These are phyloP conservation scores for Musca vetustissima DNA, from an alignment of 1,140 invertebrate species.

Conservation along the genomic window DNA sequence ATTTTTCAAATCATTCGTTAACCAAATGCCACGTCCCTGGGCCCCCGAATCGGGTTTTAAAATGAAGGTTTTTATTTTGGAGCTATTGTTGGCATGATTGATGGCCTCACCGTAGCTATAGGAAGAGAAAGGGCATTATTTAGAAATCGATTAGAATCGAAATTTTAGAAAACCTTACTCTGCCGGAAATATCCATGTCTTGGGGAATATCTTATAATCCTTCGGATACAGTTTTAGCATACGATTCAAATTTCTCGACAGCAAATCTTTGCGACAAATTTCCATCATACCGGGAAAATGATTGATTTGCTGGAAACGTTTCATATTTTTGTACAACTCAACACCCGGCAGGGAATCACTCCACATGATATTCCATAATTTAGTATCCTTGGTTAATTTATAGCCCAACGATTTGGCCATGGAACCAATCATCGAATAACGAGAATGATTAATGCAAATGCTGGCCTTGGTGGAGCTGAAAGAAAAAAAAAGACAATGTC, in stretches of 20 bases:
- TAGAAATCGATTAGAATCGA: too few species aligned
- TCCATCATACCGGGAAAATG: conserved; percentile 92
- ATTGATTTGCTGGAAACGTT: conserved; percentile 86
- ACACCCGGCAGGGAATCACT: conserved; percentile 81
- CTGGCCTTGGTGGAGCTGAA: conserved; percentile 41
- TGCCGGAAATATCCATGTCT: conserved; percentile 91
- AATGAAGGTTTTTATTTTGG: conserved; percentile 77
- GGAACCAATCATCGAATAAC: conserved; percentile 71
- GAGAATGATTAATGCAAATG: conserved; percentile 74
- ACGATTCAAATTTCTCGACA: conserved; percentile 81
- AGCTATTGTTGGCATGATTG: conserved; percentile 60
- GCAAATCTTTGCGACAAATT: conserved; percentile 83
- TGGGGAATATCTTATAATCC: conserved; percentile 89
- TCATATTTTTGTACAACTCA: conserved; percentile 85
- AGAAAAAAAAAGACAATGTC: background rate
- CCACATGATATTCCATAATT: conserved; percentile 89
- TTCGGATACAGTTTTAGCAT: conserved; percentile 84
- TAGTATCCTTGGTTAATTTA: conserved; percentile 75
- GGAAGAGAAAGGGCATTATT: background rate
- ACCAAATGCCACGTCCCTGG: conserved; percentile 82
- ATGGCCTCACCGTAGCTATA: conserved; percentile 49
- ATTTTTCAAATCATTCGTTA: conserved; percentile 75
- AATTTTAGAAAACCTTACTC: conserved; percentile 63
- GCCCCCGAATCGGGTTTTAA: conserved; percentile 86
- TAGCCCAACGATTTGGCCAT: conserved; percentile 75